Conservation (phyloP, 2,113 vertebrate genomes). For the Acrocephalus arundinaceus region DNA sequence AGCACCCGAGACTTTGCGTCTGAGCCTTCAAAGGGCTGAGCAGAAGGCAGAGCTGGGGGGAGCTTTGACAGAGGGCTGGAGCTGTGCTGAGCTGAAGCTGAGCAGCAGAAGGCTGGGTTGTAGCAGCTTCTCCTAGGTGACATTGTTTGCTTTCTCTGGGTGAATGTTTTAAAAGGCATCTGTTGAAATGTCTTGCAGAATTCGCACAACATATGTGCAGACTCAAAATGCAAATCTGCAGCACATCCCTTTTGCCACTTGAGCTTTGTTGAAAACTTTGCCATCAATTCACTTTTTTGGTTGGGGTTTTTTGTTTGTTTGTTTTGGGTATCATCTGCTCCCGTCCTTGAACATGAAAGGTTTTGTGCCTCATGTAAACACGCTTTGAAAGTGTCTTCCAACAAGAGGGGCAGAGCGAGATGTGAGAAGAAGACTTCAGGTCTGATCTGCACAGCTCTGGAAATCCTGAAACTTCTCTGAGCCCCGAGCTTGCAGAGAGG, state of each 20-base stretch:
- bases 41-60: not conserved
- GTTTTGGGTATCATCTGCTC: not conserved
- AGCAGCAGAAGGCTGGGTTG: slow-evolving; percentile 55
- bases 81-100: slow-evolving; percentile 27
- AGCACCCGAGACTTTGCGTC: rapidly evolving
- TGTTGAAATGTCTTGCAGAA: slow-evolving; percentile 49
- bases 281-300: not conserved
- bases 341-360: not conserved
- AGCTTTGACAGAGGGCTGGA: not conserved
- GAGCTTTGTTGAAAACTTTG: slow-evolving; percentile 33
- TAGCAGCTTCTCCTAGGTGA: slow-evolving; percentile 48
- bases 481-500: not conserved
- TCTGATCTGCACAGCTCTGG: not conserved
- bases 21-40: not conserved
- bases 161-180: slow-evolving; percentile 54
- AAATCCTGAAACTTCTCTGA: not conserved
- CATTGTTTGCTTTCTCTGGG: slow-evolving; percentile 54
- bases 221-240: not conserved
- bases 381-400: not conserved
- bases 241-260: slow-evolving; percentile 37
- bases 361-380: not conserved
- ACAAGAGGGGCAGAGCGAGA: not conserved
- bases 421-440: not conserved
- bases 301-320: no score
- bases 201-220: slow-evolving; percentile 59